A percentile compares a stretch with the other conserved stretches of the same genome.
Conservation (phyloP, 2,888 invertebrate species). For the Ypsolopha sequella region DNA sequence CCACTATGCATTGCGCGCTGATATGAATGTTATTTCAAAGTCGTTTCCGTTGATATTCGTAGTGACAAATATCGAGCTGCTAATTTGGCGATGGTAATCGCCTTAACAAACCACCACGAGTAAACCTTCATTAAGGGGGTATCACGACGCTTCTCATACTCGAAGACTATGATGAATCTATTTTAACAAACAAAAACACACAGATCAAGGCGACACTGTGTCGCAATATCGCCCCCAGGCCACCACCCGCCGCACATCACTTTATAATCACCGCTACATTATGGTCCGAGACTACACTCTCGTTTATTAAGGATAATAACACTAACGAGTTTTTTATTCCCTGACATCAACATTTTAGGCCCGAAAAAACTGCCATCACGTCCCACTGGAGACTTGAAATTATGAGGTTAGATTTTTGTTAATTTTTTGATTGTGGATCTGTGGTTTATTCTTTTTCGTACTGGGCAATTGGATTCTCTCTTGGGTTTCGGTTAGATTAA, state of each 20-base stretch:
- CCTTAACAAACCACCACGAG: too few species aligned
- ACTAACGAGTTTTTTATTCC: slow-evolving; percentile 54
- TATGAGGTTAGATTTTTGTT: slow-evolving; percentile 30
- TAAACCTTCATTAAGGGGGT: too few species aligned
- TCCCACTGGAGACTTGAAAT: slow-evolving; percentile 31
- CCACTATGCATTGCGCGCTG: too few species aligned
- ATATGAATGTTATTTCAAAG: too few species aligned
- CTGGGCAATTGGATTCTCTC: too few species aligned
- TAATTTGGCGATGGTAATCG: too few species aligned
- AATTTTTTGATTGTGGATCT: neutral
- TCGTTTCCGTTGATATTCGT: too few species aligned
- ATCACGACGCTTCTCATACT: too few species aligned
- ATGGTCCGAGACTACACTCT: slow-evolving; percentile 30
- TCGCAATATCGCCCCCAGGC: neutral
- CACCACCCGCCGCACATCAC: slow-evolving; percentile 17
- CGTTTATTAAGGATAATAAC: slow-evolving; percentile 57
- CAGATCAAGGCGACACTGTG: neutral
- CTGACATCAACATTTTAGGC: slow-evolving; percentile 27
- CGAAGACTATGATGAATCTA: too few species aligned
- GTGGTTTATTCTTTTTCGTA: too few species aligned
- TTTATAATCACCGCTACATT: slow-evolving; percentile 45
- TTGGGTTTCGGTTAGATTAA: too few species aligned
- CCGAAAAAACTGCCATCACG: slow-evolving; percentile 28
- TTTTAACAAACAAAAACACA: neutral
- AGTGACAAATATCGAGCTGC: too few species aligned